Evolutionary conservation across 2,888 invertebrate genomes (phyloP), one percentile per base, ranked within the genome.

Genomic region (Monochamus alternatus): DNA sequence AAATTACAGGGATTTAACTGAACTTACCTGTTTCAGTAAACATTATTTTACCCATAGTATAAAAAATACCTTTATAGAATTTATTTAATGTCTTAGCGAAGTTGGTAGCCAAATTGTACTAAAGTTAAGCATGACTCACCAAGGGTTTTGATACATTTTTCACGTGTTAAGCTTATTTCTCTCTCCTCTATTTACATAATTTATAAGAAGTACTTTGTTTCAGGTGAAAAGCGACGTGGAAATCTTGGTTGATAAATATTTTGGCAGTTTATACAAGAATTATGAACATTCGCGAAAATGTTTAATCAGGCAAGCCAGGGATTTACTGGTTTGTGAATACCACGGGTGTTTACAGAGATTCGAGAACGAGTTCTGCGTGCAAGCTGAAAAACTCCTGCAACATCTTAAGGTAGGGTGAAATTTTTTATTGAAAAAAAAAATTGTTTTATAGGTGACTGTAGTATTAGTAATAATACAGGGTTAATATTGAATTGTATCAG

Each of bases 301-400:
- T 84, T 90, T 94, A 86, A 91, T 93, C 82, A 90, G 93, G 73
- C 93, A 94, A 89, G 94, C 94, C 71, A 90, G 93, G 84, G 93
- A 93, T 88, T 89, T 94, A 77, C 90, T 94, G 82, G 92, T 93
- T 69, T 92, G 92, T 85, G 91, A 91, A 82, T 94, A 92, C 88
- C 91, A 91, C 80, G 93, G 93, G 64, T 92, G 92, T 87, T 87
- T 94, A 84, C 89, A 89, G 79, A 89, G 90, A 83, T 94, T 94
- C 87, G 92, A 93, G 85, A 89, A 89, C 79, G 91, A 91, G 78
- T 94, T 93, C 88, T 91, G 94, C 84, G 88, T 90, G 74, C 92
- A 93, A 79, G 93, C 92, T 64, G 89, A 92, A 22, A 88, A 89
- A 82, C 90, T 93, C 76, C 90, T 93, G 75, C 89, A 88, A 78